A percentile compares a stretch with the other conserved stretches of the same genome.
phyloP scores from a whole-genome alignment of 2,888 invertebrate genomes.

The Phengaris arion region DNA sequence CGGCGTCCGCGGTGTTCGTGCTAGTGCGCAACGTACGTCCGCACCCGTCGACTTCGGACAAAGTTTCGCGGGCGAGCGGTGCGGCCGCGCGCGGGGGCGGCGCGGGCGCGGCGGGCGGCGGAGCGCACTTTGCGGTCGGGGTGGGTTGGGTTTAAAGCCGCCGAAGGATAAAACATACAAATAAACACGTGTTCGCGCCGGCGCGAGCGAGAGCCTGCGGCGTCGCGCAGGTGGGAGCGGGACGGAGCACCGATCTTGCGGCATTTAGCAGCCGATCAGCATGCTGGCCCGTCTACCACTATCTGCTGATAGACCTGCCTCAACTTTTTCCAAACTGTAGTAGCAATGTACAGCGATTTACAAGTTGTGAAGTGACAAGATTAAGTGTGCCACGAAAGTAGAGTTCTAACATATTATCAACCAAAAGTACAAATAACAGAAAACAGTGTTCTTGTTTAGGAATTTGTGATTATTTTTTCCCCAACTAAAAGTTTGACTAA shows the following conservation, averaged over 20 bases:
- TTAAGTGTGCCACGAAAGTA: not conserved
- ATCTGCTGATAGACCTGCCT: slow-evolving; percentile 41
- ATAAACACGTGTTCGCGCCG: slow-evolving; percentile 82
- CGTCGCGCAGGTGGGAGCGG: slow-evolving; percentile 63
- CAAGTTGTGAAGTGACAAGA: slow-evolving; percentile 7
- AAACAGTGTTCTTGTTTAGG: not conserved
- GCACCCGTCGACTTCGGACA: slow-evolving; percentile 77
- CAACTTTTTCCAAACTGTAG: not conserved
- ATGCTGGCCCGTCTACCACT: slow-evolving; percentile 51
- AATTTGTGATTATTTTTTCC: not conserved
- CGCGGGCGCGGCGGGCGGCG: slow-evolving; percentile 79
- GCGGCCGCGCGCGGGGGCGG: slow-evolving; percentile 70
- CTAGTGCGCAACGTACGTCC: slow-evolving; percentile 76
- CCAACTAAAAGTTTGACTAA: not conserved
- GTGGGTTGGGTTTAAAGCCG: slow-evolving; percentile 84
- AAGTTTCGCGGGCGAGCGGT: slow-evolving; percentile 76
- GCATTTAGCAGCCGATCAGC: slow-evolving; percentile 72
- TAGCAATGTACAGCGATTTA: not conserved
- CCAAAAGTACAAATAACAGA: not conserved
- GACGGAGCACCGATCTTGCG: slow-evolving; percentile 67
- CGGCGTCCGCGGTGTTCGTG: slow-evolving; percentile 70
- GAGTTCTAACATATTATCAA: not conserved
- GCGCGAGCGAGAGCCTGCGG: slow-evolving; percentile 78
- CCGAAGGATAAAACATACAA: slow-evolving; percentile 83
- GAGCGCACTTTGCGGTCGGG: slow-evolving; percentile 83